Conservation (phyloP, 2,113 vertebrate genomes). For the Poeciliopsis occidentalis region DNA sequence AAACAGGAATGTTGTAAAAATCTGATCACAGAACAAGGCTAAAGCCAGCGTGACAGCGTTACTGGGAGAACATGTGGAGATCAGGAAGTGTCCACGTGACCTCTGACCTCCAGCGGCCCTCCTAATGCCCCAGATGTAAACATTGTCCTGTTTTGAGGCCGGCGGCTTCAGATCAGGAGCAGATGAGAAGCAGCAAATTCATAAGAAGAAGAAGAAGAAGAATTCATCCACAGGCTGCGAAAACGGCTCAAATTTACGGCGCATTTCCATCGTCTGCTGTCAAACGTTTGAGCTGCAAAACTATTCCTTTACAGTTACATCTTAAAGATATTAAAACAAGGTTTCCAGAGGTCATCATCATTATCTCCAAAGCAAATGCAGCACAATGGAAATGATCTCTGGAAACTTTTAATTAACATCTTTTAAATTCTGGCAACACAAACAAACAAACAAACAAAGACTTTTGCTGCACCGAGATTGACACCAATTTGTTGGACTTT, state of each 20-base stretch:
- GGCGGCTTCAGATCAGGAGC: not conserved
- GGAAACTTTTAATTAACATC: too few species aligned
- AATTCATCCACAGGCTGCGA: constrained; percentile 7
- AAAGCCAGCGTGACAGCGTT: not conserved
- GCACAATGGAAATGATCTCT: too few species aligned
- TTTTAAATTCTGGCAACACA: too few species aligned
- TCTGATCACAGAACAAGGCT: not conserved
- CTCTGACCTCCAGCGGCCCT: constrained; percentile 9
- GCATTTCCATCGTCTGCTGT: too few species aligned
- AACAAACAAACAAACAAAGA: too few species aligned
- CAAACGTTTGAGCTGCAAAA: too few species aligned
- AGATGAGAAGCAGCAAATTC: not conserved
- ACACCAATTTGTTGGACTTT: too few species aligned
- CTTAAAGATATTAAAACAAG: too few species aligned
- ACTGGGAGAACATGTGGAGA: constrained; percentile 10
- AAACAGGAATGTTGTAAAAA: not conserved
- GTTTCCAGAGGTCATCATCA: too few species aligned
- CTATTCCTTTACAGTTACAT: too few species aligned
- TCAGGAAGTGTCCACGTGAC: constrained; percentile 38
- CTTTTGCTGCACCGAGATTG: too few species aligned
- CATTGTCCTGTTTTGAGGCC: constrained; percentile 8
- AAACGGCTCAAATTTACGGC: not conserved
- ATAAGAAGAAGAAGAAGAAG: not conserved
- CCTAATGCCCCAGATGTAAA: constrained; percentile 29
- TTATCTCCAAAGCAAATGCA: too few species aligned